Percentiles rank a stretch among this genome's conserved stretches.
phyloP scores from a whole-genome alignment of 2,113 vertebrate species.

The Odobenus rosmarus region DNA sequence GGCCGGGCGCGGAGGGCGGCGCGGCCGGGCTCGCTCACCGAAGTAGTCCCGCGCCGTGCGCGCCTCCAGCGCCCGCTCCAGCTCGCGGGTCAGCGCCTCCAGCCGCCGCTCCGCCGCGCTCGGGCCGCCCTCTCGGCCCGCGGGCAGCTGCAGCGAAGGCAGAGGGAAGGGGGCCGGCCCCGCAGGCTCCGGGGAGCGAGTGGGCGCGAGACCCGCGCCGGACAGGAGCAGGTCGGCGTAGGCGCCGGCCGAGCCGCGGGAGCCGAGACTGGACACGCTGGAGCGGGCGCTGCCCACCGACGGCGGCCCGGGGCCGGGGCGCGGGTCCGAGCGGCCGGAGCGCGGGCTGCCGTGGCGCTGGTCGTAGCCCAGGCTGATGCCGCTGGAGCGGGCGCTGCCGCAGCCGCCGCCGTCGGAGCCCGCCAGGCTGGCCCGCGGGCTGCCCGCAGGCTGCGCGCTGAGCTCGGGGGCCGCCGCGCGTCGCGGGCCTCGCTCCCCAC shows the following conservation, averaged over 20 bases:
- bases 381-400: conserved; percentile 96
- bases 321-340: conserved; percentile 93
- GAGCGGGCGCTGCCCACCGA: conserved; percentile 91
- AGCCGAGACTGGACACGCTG: conserved; percentile 92
- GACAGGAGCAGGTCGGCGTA: conserved; percentile 79
- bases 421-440: conserved; percentile 93
- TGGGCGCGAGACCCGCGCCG: conserved; percentile 70
- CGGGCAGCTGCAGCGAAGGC: conserved; percentile 91
- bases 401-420: conserved; percentile 93
- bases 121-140: conserved; percentile 92
- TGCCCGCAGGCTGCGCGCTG: conserved; percentile 88
- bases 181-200: conserved; percentile 84
- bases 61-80: conserved; percentile 97
- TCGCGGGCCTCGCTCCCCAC: conserved; percentile 85
- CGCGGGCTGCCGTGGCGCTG: conserved; percentile 95
- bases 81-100: conserved; percentile 96
- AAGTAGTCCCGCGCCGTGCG: conserved; percentile 98
- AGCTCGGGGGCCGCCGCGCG: conserved; percentile 86
- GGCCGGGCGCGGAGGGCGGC: neutral
- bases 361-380: conserved; percentile 98
- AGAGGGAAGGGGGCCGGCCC: conserved; percentile 86
- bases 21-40: conserved; percentile 87
- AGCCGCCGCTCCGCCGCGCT: conserved; percentile 95
- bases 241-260: conserved; percentile 83
- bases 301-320: conserved; percentile 89